Percentiles rank a stretch among this genome's conserved stretches.
Evolutionary conservation across 92 coral and sea anemone species (phyloP).

Genomic region (Paragorgia papillata): DNA sequence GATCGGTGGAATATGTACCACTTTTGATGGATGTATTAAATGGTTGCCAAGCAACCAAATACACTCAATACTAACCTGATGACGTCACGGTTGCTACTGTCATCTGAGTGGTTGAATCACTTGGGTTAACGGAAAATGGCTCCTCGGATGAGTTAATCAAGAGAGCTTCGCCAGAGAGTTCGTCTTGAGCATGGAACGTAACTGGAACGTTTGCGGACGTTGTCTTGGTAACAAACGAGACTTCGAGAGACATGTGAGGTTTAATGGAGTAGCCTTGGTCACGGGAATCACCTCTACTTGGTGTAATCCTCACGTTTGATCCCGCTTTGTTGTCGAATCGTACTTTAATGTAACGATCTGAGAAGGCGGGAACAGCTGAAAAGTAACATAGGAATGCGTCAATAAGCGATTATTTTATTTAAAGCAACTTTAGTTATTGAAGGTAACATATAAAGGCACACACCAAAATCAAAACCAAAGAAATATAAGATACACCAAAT

Average conservation of each 20-base stretch:
- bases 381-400: constrained; percentile 9
- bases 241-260: constrained; percentile 94
- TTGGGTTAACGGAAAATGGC: constrained; percentile 81
- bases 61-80: constrained; percentile 73
- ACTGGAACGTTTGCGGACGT: constrained; percentile 90
- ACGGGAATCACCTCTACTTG: constrained; percentile 89
- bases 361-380: constrained; percentile 77
- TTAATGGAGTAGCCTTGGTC: constrained; percentile 89
- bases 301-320: constrained; percentile 70
- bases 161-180: constrained; percentile 57
- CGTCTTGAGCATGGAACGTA: constrained; percentile 82
- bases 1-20: too few relatives aligned
- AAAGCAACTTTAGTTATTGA: too few relatives aligned
- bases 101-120: constrained; percentile 59
- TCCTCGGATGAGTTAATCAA: constrained; percentile 77
- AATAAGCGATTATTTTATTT: too few relatives aligned
- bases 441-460: too few relatives aligned
- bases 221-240: constrained; percentile 89
- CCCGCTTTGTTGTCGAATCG: constrained; percentile 96
- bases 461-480: too few relatives aligned
- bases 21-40: too few relatives aligned
- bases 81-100: constrained; percentile 70
- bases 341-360: constrained; percentile 91
- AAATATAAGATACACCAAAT: too few relatives aligned
- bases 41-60: too few relatives aligned